Evolutionary conservation across 2,113 vertebrate species (phyloP), one percentile per base, ranked within the genome.

Genomic region (Phoenicopterus ruber): DNA sequence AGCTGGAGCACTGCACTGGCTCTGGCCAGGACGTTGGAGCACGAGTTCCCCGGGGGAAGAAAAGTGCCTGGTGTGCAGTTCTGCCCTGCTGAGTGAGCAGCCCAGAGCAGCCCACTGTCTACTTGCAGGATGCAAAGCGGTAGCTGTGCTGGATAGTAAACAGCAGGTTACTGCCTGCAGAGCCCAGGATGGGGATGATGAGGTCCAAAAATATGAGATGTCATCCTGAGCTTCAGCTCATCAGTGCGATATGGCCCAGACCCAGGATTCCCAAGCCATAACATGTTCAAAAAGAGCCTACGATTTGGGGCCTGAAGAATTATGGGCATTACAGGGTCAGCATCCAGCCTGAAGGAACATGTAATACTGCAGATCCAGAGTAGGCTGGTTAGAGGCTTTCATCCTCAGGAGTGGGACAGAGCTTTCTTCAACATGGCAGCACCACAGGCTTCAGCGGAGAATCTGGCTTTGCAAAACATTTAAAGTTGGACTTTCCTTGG

Each of bases 41-140:
- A 38, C 0, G 2, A 57, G 10, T 24, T 44, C 8, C 40, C 12
- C 1, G 1, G 10, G n/a, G 6, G 6, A 61, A 81, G 47, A 17
- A n/a, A 32, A 38, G 67, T 20, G 11, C 10, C 26, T 62, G 46
- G 5, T 28, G 24, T 36, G 36, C 36, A 7, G 13, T 9, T 13
- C 12, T 29, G 31, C n/a, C 29, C 25, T 86, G 44, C 57, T 58
- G 40, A 69, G 34, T 5, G 6, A 69, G 69, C 44, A 73, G 44
- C 21, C 6, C 63, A 59, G 29, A 62, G 36, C 47, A 55, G 36
- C 46, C 21, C 20, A 10, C 10, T 7, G n/a, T 32, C 50, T 73
- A 8, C 22, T 36, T 28, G 31, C 28, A 52, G 61, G 11, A 47
- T 46, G 34, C 34, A 26, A 58, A 85, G 32, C 4, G 1, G 47